Percentiles rank a stretch among this genome's conserved stretches.
Conservation (phyloP, 2,888 invertebrate species). For the Eupithecia abbreviata region DNA sequence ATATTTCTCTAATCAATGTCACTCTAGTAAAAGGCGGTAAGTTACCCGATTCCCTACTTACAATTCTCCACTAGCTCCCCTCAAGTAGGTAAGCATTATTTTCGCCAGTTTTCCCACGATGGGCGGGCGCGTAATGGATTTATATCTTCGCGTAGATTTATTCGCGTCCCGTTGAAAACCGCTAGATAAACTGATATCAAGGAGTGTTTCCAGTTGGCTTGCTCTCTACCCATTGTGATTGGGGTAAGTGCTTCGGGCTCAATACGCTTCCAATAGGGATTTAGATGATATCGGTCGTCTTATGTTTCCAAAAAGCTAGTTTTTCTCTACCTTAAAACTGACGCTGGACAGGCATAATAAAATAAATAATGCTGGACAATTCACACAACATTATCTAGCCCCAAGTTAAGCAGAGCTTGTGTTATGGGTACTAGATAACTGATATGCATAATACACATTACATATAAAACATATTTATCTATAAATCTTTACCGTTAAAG, state of each 20-base stretch:
- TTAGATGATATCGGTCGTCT: background rate
- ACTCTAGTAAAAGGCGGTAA: background rate
- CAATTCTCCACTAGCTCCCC: background rate
- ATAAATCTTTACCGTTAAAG: no score
- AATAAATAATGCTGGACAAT: no score
- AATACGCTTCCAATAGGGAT: slow-evolving; percentile 7
- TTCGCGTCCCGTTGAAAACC: slow-evolving; percentile 44
- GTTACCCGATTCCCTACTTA: slow-evolving; percentile 1
- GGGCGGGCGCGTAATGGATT: slow-evolving; percentile 47
- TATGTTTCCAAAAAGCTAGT: background rate
- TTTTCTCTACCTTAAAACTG: background rate
- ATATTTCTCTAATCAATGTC: no score
- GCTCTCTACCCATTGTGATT: slow-evolving; percentile 11
- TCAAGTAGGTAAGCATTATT: slow-evolving; percentile 34
- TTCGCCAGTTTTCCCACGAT: slow-evolving; percentile 31
- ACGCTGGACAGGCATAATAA: background rate
- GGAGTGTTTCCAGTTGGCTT: slow-evolving; percentile 11
- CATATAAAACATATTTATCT: no score
- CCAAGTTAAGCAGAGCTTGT: no score
- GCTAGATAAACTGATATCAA: slow-evolving; percentile 43
- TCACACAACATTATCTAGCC: no score
- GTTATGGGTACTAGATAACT: no score
- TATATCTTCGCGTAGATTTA: slow-evolving; percentile 53
- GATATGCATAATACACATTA: no score
- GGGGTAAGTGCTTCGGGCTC: slow-evolving; percentile 8